These are phyloP conservation scores for Etia nguti DNA, from an alignment of 2,113 vertebrate species.

Conservation along the genomic window DNA sequence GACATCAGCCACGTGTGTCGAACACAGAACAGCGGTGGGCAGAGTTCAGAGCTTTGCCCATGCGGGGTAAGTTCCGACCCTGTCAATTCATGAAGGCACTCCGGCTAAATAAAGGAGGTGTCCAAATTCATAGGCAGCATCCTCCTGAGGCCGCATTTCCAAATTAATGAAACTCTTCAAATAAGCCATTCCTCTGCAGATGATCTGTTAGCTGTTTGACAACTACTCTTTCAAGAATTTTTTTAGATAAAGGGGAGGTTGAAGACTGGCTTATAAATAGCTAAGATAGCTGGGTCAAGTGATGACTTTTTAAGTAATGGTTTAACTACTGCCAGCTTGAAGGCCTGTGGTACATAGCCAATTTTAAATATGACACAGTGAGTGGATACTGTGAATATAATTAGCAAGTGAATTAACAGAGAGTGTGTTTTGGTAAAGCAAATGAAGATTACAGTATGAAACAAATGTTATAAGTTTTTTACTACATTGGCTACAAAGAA, in stretches of 20 bases:
- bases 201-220: no score
- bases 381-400: background rate
- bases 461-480: background rate
- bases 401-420: background rate
- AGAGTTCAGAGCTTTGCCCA: no score
- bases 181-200: no score
- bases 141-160: no score
- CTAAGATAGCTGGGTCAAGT: background rate
- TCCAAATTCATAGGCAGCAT: no score
- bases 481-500: background rate
- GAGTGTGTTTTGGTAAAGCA: background rate
- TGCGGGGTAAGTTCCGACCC: no score
- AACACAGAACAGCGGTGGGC: no score
- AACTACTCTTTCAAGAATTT: background rate
- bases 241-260: background rate
- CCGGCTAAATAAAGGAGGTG: no score
- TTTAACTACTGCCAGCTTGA: background rate
- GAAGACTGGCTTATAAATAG: background rate
- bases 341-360: background rate
- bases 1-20: no score
- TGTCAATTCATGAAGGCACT: no score
- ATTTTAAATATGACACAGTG: background rate
- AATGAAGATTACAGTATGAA: background rate
- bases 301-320: background rate
- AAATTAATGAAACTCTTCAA: no score